A percentile compares a stretch with the other conserved stretches of the same genome.
phyloP scores from a whole-genome alignment of 1,140 invertebrate species.

The Andricus grossulariae region DNA sequence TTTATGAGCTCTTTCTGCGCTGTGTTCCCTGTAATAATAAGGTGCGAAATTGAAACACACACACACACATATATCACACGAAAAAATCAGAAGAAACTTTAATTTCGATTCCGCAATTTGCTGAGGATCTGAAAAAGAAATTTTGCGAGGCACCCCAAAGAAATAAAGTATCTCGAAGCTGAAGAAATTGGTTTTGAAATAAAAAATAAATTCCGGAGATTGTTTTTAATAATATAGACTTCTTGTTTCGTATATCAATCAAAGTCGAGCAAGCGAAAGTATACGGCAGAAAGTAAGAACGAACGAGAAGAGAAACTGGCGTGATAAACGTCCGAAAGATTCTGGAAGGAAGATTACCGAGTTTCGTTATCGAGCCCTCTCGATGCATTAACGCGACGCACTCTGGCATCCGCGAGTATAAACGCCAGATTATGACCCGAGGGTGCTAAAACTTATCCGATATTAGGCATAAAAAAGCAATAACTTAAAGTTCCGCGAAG shows the following conservation, averaged over 20 bases:
- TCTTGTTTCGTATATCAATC: neutral
- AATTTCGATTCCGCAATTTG: no score
- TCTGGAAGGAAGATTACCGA: constrained; percentile 45
- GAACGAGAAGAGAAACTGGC: constrained; percentile 44
- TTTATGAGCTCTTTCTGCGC: no score
- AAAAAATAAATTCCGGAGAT: no score
- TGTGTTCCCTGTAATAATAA: no score
- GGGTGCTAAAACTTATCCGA: constrained; percentile 23
- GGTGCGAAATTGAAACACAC: no score
- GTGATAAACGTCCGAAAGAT: constrained; percentile 42
- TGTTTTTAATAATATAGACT: no score
- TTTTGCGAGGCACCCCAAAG: no score
- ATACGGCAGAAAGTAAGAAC: constrained; percentile 38
- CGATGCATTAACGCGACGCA: constrained; percentile 49
- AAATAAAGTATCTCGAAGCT: no score
- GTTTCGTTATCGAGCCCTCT: constrained; percentile 51
- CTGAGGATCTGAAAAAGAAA: no score
- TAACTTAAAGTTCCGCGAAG: neutral
- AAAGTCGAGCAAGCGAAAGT: constrained; percentile 44
- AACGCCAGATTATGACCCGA: constrained; percentile 32
- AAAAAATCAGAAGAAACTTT: no score
- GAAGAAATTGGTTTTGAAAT: no score
- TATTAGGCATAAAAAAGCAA: constrained; percentile 16
- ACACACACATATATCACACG: no score
- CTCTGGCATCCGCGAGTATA: constrained; percentile 45